phyloP scores from a whole-genome alignment of 2,888 invertebrate species.

The Diarsia rubi region DNA sequence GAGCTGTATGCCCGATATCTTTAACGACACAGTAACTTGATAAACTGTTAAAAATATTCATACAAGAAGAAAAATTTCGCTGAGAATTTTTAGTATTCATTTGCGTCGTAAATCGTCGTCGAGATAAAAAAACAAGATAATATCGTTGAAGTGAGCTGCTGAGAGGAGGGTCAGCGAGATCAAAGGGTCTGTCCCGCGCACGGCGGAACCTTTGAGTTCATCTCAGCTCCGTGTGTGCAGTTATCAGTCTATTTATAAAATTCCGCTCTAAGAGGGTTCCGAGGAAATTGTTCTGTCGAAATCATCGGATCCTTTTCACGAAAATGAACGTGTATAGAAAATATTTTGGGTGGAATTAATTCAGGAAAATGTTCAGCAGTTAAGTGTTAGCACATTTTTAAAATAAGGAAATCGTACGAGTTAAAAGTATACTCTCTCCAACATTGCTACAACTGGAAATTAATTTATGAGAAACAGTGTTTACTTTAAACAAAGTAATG shows the following conservation, averaged over 20 bases:
- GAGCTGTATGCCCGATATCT: neutral
- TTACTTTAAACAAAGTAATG: neutral
- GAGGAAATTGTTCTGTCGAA: slow-evolving; percentile 38
- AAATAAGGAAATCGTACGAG: neutral
- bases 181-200: slow-evolving; percentile 61
- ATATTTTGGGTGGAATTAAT: slow-evolving; percentile 27
- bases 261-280: slow-evolving; percentile 20
- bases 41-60: slow-evolving; percentile 13
- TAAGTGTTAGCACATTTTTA: slow-evolving; percentile 2
- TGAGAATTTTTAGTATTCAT: slow-evolving; percentile 37
- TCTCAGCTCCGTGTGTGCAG: slow-evolving; percentile 54
- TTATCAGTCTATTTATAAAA: slow-evolving; percentile 63
- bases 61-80: neutral
- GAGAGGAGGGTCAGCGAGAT: slow-evolving; percentile 62
- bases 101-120: slow-evolving; percentile 49
- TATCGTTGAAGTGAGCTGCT: slow-evolving; percentile 58
- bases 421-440: neutral
- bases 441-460: neutral
- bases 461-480: neutral
- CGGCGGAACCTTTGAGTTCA: slow-evolving; percentile 58
- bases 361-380: neutral
- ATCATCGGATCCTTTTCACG: slow-evolving; percentile 25
- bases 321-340: slow-evolving; percentile 10
- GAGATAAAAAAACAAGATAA: slow-evolving; percentile 61
- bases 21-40: slow-evolving; percentile 8